These are phyloP conservation scores for Tetramorium parvispinum DNA, from an alignment of 1,140 invertebrate species.

Conservation along the genomic window DNA sequence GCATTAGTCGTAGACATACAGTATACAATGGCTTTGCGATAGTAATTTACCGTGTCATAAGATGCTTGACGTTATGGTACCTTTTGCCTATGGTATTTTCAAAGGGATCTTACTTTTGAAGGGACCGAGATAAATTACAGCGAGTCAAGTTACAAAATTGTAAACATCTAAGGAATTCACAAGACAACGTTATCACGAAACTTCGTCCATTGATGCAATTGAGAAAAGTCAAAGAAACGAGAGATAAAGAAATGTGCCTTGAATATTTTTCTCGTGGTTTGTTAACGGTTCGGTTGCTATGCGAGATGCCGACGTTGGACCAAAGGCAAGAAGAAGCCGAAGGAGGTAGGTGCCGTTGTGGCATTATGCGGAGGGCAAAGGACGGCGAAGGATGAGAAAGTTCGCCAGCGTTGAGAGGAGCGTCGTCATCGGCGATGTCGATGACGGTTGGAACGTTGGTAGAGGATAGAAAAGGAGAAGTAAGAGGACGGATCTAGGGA, in stretches of 20 bases:
- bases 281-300: conserved; percentile 43
- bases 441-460: conserved; percentile 42
- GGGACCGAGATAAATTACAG: not conserved
- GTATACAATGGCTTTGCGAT: not conserved
- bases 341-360: conserved; percentile 43
- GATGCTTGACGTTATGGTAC: not conserved
- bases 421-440: conserved; percentile 43
- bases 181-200: not conserved
- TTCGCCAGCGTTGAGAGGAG: not conserved
- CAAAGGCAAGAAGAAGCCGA: conserved; percentile 39
- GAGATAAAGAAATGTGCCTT: not conserved
- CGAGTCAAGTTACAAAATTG: not conserved
- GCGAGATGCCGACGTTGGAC: conserved; percentile 27
- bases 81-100: not conserved
- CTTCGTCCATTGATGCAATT: not conserved
- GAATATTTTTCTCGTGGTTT: conserved; percentile 40
- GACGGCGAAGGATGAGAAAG: conserved; percentile 22
- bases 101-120: not conserved
- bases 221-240: not conserved
- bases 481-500: not conserved
- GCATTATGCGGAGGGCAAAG: conserved; percentile 45
- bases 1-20: not conserved
- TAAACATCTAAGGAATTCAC: not conserved
- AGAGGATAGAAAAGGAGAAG: not conserved
- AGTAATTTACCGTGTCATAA: not conserved